Conservation (phyloP, 2,113 vertebrate species). For the Montifringilla adamsi region DNA sequence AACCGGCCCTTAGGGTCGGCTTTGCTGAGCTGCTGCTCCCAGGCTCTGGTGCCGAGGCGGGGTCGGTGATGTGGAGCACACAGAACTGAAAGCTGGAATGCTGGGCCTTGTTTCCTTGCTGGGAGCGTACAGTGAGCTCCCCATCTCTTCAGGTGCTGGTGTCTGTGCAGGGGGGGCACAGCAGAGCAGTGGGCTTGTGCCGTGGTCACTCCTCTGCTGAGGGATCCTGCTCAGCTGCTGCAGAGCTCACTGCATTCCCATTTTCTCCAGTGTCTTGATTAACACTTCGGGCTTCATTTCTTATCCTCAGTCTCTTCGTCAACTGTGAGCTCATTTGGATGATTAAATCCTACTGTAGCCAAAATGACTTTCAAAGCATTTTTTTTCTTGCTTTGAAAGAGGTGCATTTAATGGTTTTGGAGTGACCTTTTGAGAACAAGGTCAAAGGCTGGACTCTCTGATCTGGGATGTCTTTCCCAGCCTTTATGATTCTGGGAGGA, state of each 20-base stretch:
- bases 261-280: neutral
- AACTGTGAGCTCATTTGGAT: neutral
- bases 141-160: neutral
- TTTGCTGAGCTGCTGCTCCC: rapidly evolving
- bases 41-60: rapidly evolving
- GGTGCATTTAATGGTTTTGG: neutral
- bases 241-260: neutral
- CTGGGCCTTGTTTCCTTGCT: rapidly evolving
- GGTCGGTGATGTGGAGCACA: neutral
- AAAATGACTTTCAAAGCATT: neutral
- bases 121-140: rapidly evolving
- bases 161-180: neutral
- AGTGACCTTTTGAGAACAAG: neutral
- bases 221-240: neutral
- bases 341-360: neutral
- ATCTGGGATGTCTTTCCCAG: neutral
- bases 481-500: neutral
- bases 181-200: neutral
- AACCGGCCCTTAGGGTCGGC: rapidly evolving
- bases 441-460: neutral
- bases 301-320: neutral
- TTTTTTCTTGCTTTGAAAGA: neutral
- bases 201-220: neutral
- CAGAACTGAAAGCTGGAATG: neutral
- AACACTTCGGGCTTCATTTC: neutral